phyloP scores from a whole-genome alignment of 2,888 invertebrate genomes.

The Cremastinae sp. region DNA sequence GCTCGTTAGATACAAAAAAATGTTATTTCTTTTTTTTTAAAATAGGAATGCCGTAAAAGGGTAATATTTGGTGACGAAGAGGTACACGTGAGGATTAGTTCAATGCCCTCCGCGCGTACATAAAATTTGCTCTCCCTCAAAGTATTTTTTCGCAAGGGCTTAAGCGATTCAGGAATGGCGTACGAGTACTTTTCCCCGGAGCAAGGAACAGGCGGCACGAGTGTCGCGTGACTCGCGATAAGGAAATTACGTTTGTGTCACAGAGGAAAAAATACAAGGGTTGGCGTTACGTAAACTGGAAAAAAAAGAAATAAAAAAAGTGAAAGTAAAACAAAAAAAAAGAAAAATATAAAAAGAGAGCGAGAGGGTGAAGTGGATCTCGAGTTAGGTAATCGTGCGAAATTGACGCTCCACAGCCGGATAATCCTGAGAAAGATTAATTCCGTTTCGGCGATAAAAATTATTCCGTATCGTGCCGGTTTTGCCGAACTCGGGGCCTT shows the following conservation, averaged over 20 bases:
- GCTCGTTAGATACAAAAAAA: no score
- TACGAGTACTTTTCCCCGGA: not conserved
- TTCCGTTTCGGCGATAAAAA: slow-evolving; percentile 65
- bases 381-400: not conserved
- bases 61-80: no score
- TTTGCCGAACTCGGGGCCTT: slow-evolving; percentile 68
- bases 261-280: slow-evolving; percentile 12
- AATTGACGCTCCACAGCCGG: slow-evolving; percentile 11
- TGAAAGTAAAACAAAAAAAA: not conserved
- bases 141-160: slow-evolving; percentile 28
- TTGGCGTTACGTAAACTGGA: slow-evolving; percentile 5
- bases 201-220: slow-evolving; percentile 27
- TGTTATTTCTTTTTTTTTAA: no score
- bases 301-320: not conserved
- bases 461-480: slow-evolving; percentile 64
- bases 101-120: no score
- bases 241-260: slow-evolving; percentile 23
- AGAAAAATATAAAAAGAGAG: slow-evolving; percentile 28
- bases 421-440: slow-evolving; percentile 54
- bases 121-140: not conserved
- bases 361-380: slow-evolving; percentile 11
- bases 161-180: slow-evolving; percentile 11
- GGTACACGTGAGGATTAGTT: no score
- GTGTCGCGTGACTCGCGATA: slow-evolving; percentile 51
- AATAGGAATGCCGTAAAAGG: no score